phyloP scores from a whole-genome alignment of 2,888 invertebrate species.

The Philonicus albiceps region DNA sequence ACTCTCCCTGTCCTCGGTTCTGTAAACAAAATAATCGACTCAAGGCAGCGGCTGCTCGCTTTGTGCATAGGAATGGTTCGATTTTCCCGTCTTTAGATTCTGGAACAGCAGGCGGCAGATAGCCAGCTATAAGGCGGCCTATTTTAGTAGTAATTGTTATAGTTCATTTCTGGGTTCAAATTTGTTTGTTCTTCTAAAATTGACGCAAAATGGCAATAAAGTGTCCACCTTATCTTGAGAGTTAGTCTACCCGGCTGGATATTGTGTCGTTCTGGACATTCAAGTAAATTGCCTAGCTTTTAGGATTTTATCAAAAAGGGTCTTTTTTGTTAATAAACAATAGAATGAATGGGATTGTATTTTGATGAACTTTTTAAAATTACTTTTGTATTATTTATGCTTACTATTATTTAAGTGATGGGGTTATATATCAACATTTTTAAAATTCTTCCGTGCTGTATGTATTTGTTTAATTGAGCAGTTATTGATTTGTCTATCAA shows the following conservation, averaged over 20 bases:
- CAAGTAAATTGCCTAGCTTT: not conserved
- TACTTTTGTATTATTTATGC: not conserved
- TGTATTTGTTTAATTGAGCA: not conserved
- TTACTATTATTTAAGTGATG: not conserved
- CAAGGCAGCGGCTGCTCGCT: constrained; percentile 17
- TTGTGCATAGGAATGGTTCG: constrained; percentile 28
- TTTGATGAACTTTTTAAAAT: not conserved
- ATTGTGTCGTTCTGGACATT: not conserved
- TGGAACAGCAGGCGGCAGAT: constrained; percentile 16
- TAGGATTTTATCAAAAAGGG: not conserved
- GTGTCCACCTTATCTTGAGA: not conserved
- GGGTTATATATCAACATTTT: not conserved
- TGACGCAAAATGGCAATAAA: constrained; percentile 10
- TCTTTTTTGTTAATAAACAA: not conserved
- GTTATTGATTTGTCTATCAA: not conserved
- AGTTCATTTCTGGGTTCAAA: constrained; percentile 23
- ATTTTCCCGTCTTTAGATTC: not conserved
- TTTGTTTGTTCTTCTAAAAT: not conserved
- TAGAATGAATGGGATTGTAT: not conserved
- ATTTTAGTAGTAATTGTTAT: constrained; percentile 34
- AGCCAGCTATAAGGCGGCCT: not conserved
- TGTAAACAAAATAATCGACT: constrained; percentile 28
- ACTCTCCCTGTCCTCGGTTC: not conserved
- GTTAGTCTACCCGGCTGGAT: not conserved
- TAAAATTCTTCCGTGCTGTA: not conserved